phyloP scores from a whole-genome alignment of 2,113 vertebrate genomes.

The Columbina picui region DNA sequence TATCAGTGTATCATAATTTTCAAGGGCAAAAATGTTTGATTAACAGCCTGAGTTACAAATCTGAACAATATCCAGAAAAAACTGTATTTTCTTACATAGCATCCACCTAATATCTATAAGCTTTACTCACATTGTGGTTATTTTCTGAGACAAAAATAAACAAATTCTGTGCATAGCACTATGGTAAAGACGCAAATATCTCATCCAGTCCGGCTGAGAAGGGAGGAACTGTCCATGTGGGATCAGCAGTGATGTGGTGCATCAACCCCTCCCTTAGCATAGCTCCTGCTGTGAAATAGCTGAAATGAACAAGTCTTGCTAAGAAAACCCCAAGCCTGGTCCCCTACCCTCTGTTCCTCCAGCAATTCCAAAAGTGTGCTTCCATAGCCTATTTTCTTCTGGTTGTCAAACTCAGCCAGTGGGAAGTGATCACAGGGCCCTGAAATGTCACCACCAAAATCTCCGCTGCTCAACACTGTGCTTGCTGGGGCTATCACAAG shows the following conservation, averaged over 20 bases:
- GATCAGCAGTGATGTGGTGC: no score
- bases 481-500: neutral
- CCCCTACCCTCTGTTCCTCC: neutral
- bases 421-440: neutral
- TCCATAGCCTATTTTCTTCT: neutral
- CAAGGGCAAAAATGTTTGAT: neutral
- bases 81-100: neutral
- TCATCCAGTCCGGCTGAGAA: neutral
- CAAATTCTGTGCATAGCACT: neutral
- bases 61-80: neutral
- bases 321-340: neutral
- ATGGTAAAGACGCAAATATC: neutral
- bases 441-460: neutral
- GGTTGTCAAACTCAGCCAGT: neutral
- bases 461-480: accelerated
- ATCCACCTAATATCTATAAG: neutral
- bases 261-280: neutral
- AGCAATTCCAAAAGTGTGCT: neutral
- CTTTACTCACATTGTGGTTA: neutral
- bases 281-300: neutral
- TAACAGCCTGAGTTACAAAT: neutral
- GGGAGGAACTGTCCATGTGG: neutral
- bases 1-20: neutral
- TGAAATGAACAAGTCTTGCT: neutral
- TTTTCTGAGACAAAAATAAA: neutral